phyloP scores from a whole-genome alignment of 2,888 invertebrate genomes.

The Anaspis maculata region DNA sequence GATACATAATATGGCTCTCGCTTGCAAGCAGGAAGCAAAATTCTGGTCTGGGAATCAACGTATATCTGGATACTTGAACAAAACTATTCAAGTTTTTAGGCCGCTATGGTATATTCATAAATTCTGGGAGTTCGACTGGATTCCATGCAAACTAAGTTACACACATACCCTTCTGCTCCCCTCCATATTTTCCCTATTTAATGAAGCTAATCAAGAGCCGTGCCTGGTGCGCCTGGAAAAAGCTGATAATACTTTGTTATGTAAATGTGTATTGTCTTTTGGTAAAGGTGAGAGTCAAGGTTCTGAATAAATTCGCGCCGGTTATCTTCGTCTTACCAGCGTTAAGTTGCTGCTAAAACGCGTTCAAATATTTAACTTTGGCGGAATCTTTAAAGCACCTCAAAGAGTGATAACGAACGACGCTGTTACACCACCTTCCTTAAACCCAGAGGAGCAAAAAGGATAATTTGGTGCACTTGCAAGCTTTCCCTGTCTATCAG shows the following conservation, averaged over 20 bases:
- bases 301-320: constrained; percentile 33
- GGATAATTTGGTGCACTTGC: constrained; percentile 3
- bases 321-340: constrained; percentile 33
- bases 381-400: constrained; percentile 27
- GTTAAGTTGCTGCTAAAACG: constrained; percentile 28
- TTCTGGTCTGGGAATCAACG: too few relatives aligned
- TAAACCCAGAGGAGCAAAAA: neutral
- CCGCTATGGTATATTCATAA: too few relatives aligned
- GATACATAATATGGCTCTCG: too few relatives aligned
- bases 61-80: too few relatives aligned
- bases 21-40: too few relatives aligned
- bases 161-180: too few relatives aligned
- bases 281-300: constrained; percentile 32
- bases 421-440: constrained; percentile 2
- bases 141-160: too few relatives aligned
- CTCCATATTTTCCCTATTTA: too few relatives aligned
- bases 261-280: constrained; percentile 38
- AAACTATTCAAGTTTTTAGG: too few relatives aligned
- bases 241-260: constrained; percentile 37
- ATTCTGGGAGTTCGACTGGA: too few relatives aligned
- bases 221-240: constrained; percentile 17
- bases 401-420: constrained; percentile 12
- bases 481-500: neutral
- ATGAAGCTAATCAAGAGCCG: constrained; percentile 12
- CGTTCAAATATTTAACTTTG: constrained; percentile 36